Base-by-base conservation (phyloP, 2,797 vertebrate species). In the Lepidocolaptes lacrymiger region DNA sequence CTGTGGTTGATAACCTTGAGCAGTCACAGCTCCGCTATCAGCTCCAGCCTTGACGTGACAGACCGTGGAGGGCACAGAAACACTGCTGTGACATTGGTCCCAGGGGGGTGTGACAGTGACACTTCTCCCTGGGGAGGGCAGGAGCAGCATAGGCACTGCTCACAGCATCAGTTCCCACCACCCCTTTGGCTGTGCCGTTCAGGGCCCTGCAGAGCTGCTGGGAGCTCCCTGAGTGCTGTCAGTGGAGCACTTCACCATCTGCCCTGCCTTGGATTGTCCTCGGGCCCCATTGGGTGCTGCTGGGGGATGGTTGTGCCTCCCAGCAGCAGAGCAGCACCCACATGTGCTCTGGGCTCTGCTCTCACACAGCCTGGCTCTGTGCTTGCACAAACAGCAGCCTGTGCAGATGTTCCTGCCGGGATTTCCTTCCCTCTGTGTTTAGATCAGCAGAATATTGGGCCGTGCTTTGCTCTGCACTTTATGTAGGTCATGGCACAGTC, bases 401-500 rank as follows among this genome's bases (percentile, higher is more conserved):
- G 27, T n/a, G 75, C 78, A 71, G 78, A 12, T 63, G 81, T 51
- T 86, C 20, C 3, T 4, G 1, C 79, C 24, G 44, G 19, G 8
- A 4, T 5, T 80, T 41, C 49, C 37, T 32, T 59, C 10, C 64
- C 73, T 10, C 18, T 2, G 34, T 11, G 0, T 12, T 83, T 36
- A 14, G 52, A 30, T 17, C 30, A 39, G 74, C 75, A 48, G 46
- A 21, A 4, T 7, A 0, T 41, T 2, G 5, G 52, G 32, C 36
- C 17, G 0, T 28, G 49, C 28, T 52, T 28, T 39, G 43, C 4
- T 8, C 55, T 58, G 85, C 37, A 21, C 28, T 22, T 32, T 24
- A 1, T 7, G 1, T 0, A 4, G 54, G 1, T 22, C 3, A 0
- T 34, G 61, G 37, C 26, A 32, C 4, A 2, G 18, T 22, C 41